A percentile compares a stretch with the other conserved stretches of the same genome.
These are phyloP conservation scores for Caenorhabditis inopinata DNA, from an alignment of 1,140 invertebrate species.

Conservation along the genomic window DNA sequence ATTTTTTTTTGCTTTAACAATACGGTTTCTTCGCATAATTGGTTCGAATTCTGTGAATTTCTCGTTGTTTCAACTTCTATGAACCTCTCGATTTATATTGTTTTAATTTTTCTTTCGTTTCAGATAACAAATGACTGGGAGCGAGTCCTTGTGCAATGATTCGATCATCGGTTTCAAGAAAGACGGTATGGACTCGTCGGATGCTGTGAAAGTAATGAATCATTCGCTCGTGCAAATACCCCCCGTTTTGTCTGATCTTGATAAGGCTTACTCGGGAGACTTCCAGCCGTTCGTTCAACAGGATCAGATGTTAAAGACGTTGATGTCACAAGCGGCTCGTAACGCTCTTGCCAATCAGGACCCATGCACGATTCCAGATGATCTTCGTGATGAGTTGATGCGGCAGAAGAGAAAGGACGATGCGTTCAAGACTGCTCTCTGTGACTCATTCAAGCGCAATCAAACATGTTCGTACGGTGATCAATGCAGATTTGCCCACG, in stretches of 20 bases:
- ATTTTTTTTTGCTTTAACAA: too few species aligned
- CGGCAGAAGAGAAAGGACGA: conserved; percentile 39
- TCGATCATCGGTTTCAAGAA: neutral
- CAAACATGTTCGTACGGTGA: conserved; percentile 96
- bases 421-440: conserved; percentile 93
- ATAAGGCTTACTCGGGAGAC: neutral
- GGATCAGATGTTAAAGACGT: neutral
- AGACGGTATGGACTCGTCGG: neutral
- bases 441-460: conserved; percentile 89
- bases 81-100: neutral
- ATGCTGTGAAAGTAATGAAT: neutral
- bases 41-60: too few species aligned
- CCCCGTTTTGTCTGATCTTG: neutral
- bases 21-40: neutral
- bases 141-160: neutral
- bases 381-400: conserved; percentile 15
- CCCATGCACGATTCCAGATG: neutral
- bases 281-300: neutral
- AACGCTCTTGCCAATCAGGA: neutral
- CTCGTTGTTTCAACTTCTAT: too few species aligned
- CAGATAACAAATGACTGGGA: conserved; percentile 5
- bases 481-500: conserved; percentile 98
- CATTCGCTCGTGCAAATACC: neutral
- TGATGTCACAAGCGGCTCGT: neutral
- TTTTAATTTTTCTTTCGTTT: neutral